Base-by-base conservation (phyloP, 1,140 invertebrate species). In the Orius laevigatus region DNA sequence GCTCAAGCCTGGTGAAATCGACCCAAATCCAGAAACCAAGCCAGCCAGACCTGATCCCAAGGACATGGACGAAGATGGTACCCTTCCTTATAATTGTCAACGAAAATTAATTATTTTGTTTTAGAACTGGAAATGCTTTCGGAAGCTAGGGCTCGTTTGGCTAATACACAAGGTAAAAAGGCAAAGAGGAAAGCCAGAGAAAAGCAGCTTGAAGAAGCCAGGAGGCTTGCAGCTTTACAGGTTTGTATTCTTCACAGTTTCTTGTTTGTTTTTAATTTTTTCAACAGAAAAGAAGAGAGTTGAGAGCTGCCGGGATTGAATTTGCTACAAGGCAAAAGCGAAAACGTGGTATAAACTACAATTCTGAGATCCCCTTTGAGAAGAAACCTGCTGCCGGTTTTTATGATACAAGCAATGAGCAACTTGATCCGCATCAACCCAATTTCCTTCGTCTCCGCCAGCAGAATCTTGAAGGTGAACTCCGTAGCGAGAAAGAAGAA, bases 51-150 rank as follows among this genome's bases (percentile, higher is more conserved):
- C 96, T 11, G 95, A 98, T 72, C 94, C 95, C n/a, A 93, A 98
- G 59, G 95, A 98, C 62, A 98, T 98, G 95, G 95, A 98, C 70
- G 94, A 98, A 78, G 94, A 98, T 78, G 92, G 84, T 89, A 63
- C n/a, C 35, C 16, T 25, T 42, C 10, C 12, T 44, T 50, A 33
- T 16, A 15, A 18, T 33, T 35, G n/a, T 25, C 25, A 25, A 38
- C 36, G 36, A 4, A 4, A 38, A 38, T 38, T n/a, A 48, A 66
- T 64, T 70, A 50, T 61, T 61, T 47, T 39, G 58, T 65, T 71
- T 46, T 56, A 87, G 89, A 98, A 66, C 64, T 98, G 59, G 95
- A 99, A 67, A 99, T 99, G 95, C 66, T 99, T 35, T 98, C 93
- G 0, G 96, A 99, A 69, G 96, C 96, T 2, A 72, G 96, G 59